These are phyloP conservation scores for Heliocidaris erythrogramma DNA, from an alignment of 35 echinoderm and acorn worm species.

Conservation along the genomic window DNA sequence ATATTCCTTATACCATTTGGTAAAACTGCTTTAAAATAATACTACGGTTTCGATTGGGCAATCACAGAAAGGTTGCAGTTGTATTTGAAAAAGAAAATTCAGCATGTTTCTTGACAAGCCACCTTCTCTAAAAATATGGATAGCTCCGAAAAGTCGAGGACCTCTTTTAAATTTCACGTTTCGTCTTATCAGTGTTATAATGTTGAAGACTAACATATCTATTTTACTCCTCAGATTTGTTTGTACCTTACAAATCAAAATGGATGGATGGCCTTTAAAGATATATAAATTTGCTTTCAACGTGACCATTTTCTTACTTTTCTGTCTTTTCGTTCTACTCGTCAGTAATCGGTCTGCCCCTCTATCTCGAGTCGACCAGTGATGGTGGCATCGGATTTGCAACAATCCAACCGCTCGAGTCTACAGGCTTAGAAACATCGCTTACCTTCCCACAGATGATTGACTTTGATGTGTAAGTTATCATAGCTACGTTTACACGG, in stretches of 20 bases:
- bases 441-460: slow-evolving; percentile 41
- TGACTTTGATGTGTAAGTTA: slow-evolving; percentile 43
- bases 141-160: too few species aligned
- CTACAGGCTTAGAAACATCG: slow-evolving; percentile 8
- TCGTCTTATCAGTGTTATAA: not conserved
- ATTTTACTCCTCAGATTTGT: not conserved
- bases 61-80: too few species aligned
- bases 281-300: not conserved
- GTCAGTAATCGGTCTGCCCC: slow-evolving; percentile 20
- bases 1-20: too few species aligned
- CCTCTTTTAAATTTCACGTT: not conserved
- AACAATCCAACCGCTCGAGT: not conserved
- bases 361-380: not conserved
- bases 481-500: too few species aligned
- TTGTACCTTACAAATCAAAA: not conserved
- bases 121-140: not conserved
- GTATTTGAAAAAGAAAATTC: too few species aligned
- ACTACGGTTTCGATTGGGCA: too few species aligned
- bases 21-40: too few species aligned
- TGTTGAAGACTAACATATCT: not conserved
- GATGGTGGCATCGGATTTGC: not conserved
- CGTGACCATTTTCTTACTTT: not conserved
- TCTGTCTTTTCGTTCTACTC: not conserved
- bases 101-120: too few species aligned
- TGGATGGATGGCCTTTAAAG: not conserved